phyloP scores from a whole-genome alignment of 1,140 invertebrate species.

The Bombus ignitus region DNA sequence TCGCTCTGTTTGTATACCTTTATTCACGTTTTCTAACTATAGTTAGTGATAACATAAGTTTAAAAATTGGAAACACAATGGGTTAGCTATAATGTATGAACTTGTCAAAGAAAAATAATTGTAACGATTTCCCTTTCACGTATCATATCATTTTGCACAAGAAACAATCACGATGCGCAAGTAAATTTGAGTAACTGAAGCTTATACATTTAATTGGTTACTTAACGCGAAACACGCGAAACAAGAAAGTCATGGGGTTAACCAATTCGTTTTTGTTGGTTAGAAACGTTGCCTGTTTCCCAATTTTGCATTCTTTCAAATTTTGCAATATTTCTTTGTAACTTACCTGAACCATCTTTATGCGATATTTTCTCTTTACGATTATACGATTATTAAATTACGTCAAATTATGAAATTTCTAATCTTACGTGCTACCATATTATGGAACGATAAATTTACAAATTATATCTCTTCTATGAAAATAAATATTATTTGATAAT shows the following conservation, averaged over 20 bases:
- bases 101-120: not conserved
- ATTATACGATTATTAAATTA: not conserved
- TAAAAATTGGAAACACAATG: not conserved
- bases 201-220: not conserved
- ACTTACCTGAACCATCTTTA: not conserved
- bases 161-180: not conserved
- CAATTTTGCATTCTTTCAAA: not conserved
- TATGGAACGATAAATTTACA: no score
- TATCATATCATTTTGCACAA: not conserved
- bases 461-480: no score
- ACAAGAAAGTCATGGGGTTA: slow-evolving; percentile 1
- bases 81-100: not conserved
- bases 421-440: not conserved
- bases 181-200: not conserved
- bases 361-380: not conserved
- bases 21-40: not conserved
- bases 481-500: no score
- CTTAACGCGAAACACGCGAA: slow-evolving; percentile 4
- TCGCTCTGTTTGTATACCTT: not conserved
- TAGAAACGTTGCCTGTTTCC: not conserved
- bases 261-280: not conserved
- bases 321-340: not conserved
- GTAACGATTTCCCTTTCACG: not conserved
- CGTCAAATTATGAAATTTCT: not conserved
- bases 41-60: not conserved